Evolutionary conservation across 2,888 invertebrate genomes (phyloP).

Genomic region (Syrphus vitripennis): DNA sequence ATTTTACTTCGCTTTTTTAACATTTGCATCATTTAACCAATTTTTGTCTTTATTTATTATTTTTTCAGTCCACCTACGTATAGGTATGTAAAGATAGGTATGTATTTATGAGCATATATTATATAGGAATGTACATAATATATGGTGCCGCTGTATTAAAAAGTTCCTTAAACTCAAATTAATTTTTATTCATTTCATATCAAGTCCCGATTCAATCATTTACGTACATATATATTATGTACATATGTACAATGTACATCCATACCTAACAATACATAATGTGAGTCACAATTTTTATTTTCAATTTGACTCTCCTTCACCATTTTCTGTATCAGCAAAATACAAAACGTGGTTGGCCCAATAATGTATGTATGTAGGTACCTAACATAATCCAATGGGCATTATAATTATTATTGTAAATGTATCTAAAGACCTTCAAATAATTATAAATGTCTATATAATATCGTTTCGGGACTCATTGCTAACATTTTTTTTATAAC

Average conservation of each 20-base stretch:
- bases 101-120: no score
- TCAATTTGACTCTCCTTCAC: not conserved
- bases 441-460: not conserved
- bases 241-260: no score
- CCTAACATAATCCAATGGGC: not conserved
- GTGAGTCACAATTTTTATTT: not conserved
- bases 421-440: not conserved
- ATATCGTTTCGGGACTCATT: not conserved
- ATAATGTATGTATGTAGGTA: no score
- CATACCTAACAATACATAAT: not conserved
- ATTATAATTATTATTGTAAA: not conserved
- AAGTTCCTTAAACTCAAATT: not conserved
- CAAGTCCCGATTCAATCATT: not conserved
- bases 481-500: not conserved
- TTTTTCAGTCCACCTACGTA: no score
- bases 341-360: slow-evolving; percentile 8
- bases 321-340: slow-evolving; percentile 6
- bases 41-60: no score
- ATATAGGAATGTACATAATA: no score
- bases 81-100: no score
- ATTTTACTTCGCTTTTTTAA: no score
- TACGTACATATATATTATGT: no score
- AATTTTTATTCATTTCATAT: not conserved
- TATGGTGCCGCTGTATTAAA: no score
- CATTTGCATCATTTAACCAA: no score